phyloP scores from a whole-genome alignment of 1,140 invertebrate species.

The Anastatus disparis region DNA sequence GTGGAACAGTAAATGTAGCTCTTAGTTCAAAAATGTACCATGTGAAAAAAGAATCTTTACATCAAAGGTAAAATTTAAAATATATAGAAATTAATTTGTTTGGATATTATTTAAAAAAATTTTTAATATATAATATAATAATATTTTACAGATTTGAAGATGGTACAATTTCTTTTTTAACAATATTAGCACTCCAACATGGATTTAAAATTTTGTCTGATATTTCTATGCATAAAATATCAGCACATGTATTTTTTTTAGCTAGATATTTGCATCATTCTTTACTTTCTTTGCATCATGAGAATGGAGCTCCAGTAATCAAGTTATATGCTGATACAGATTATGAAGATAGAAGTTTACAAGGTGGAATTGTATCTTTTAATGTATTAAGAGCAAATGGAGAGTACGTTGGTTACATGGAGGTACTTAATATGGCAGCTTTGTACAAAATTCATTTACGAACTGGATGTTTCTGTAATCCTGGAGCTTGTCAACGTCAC shows the following conservation, averaged over 20 bases:
- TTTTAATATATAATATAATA: neutral
- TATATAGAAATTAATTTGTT: no score
- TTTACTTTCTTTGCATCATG: slow-evolving; percentile 75
- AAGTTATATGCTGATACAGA: slow-evolving; percentile 79
- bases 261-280: slow-evolving; percentile 78
- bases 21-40: slow-evolving; percentile 77
- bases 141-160: slow-evolving; percentile 85
- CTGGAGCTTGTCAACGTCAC: slow-evolving; percentile 91
- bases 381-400: slow-evolving; percentile 84
- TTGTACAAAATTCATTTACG: slow-evolving; percentile 87
- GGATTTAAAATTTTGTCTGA: slow-evolving; percentile 79
- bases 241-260: slow-evolving; percentile 80
- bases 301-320: slow-evolving; percentile 78
- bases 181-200: slow-evolving; percentile 83
- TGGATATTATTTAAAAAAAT: neutral
- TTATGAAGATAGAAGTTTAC: slow-evolving; percentile 72
- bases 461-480: slow-evolving; percentile 97
- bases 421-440: slow-evolving; percentile 90
- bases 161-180: slow-evolving; percentile 89
- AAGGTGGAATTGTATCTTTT: slow-evolving; percentile 91
- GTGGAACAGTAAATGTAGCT: slow-evolving; percentile 88
- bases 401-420: slow-evolving; percentile 86
- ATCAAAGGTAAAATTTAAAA: slow-evolving; percentile 76
- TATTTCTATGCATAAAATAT: slow-evolving; percentile 76
- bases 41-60: slow-evolving; percentile 73